phyloP scores from a whole-genome alignment of 1,140 invertebrate species.

The Aphelinus atriplicis region DNA sequence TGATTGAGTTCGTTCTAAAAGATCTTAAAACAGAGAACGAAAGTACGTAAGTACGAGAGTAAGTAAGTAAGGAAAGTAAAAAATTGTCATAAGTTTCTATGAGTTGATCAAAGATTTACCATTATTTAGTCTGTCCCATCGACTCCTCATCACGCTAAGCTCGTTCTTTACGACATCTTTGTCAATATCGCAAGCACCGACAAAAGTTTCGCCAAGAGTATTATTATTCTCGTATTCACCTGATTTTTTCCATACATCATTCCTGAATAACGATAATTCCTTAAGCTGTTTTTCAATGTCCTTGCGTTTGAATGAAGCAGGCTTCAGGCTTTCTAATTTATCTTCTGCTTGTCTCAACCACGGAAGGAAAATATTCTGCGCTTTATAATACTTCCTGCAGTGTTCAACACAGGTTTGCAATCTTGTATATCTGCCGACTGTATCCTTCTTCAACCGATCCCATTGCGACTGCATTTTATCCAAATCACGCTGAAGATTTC shows the following conservation, averaged over 20 bases:
- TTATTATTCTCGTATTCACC: conserved; percentile 92
- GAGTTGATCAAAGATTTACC: conserved; percentile 62
- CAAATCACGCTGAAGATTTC: conserved; percentile 75
- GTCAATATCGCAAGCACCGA: conserved; percentile 87
- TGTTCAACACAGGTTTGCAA: conserved; percentile 91
- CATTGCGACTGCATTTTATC: conserved; percentile 89
- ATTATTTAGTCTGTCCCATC: conserved; percentile 92
- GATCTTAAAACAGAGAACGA: conserved; percentile 50
- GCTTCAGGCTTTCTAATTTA: conserved; percentile 81
- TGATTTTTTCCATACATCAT: conserved; percentile 91
- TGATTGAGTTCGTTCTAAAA: conserved; percentile 75
- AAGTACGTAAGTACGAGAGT: background rate
- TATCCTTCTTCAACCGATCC: conserved; percentile 89
- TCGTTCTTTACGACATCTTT: conserved; percentile 89
- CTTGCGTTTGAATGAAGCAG: conserved; percentile 83
- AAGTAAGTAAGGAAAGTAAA: too few relatives aligned
- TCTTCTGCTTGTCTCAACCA: conserved; percentile 91
- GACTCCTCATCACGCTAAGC: conserved; percentile 79
- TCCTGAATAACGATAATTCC: conserved; percentile 89
- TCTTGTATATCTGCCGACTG: conserved; percentile 83
- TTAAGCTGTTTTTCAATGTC: conserved; percentile 90
- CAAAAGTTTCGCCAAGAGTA: conserved; percentile 85
- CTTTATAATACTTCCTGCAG: conserved; percentile 88
- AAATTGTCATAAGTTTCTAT: too few relatives aligned
- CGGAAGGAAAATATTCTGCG: conserved; percentile 85